A percentile compares a stretch with the other conserved stretches of the same genome.
phyloP scores from a whole-genome alignment of 2,888 invertebrate genomes.

The Tetrapedia diversipes region DNA sequence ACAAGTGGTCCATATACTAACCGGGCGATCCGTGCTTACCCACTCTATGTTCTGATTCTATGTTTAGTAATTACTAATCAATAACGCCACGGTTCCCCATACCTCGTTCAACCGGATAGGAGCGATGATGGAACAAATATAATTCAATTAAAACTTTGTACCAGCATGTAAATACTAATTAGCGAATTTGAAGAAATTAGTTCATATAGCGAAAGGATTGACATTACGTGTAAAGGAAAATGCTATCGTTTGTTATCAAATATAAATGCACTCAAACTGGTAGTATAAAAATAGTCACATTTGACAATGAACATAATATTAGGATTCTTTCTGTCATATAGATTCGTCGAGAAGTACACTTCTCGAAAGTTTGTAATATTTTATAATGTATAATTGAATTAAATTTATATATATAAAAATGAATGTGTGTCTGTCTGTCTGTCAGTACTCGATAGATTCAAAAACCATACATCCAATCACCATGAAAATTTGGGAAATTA shows the following conservation, averaged over 20 bases:
- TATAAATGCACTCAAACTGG: neutral
- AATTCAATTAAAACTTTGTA: conserved; percentile 55
- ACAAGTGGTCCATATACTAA: conserved; percentile 81
- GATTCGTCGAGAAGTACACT: too few relatives aligned
- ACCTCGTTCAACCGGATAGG: conserved; percentile 61
- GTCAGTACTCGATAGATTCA: too few relatives aligned
- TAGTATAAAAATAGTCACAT: neutral
- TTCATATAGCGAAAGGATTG: neutral
- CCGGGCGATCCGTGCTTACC: conserved; percentile 72
- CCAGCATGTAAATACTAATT: too few relatives aligned
- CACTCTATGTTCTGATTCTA: conserved; percentile 74
- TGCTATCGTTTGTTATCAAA: neutral
- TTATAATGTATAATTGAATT: too few relatives aligned
- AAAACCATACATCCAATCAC: too few relatives aligned
- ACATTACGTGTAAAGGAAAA: too few relatives aligned
- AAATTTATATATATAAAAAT: too few relatives aligned
- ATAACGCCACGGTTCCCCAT: conserved; percentile 69
- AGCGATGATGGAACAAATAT: conserved; percentile 66
- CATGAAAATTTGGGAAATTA: too few relatives aligned
- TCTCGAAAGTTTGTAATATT: too few relatives aligned
- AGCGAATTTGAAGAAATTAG: too few relatives aligned
- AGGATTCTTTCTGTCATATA: too few relatives aligned
- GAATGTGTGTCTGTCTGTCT: too few relatives aligned
- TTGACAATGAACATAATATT: neutral
- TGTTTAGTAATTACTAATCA: conserved; percentile 81